Percentiles rank a stretch among this genome's conserved stretches.
Conservation (phyloP, 2,113 vertebrate species). For the Mesoclemmys tuberculata region DNA sequence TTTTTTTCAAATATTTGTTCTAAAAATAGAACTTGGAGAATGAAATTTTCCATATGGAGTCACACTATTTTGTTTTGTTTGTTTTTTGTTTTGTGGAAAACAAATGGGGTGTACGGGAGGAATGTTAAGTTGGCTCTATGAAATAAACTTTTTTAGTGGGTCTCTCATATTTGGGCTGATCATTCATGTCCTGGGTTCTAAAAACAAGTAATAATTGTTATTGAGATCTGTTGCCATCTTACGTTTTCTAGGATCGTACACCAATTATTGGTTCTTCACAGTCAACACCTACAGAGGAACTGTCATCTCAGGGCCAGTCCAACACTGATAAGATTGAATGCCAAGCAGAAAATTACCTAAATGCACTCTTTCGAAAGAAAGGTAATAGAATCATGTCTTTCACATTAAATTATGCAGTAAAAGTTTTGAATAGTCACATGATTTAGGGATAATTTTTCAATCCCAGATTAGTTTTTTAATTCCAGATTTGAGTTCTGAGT, state of each 20-base stretch:
- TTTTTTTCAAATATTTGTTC: neutral
- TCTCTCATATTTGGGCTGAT: neutral
- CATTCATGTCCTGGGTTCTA: neutral
- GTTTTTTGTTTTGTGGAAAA: neutral
- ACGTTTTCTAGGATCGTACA: conserved; percentile 85
- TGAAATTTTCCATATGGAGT: neutral
- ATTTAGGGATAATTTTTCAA: neutral
- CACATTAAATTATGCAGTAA: neutral
- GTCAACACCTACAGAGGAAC: conserved; percentile 92
- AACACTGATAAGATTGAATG: conserved; percentile 94
- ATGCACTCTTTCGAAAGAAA: conserved; percentile 99
- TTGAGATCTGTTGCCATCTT: conserved; percentile 50
- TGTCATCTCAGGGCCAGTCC: conserved; percentile 92
- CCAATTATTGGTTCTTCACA: conserved; percentile 88
- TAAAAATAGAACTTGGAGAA: neutral
- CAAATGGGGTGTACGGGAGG: neutral
- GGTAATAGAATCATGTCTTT: conserved; percentile 80
- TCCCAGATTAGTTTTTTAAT: neutral
- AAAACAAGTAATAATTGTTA: neutral
- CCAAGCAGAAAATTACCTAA: conserved; percentile 97
- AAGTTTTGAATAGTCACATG: neutral
- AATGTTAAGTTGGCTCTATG: neutral
- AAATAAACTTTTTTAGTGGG: neutral
- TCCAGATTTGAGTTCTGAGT: neutral
- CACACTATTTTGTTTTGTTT: neutral